A percentile compares a stretch with the other conserved stretches of the same genome.
phyloP scores from a whole-genome alignment of 2,113 vertebrate species.

The Zingel zingel region DNA sequence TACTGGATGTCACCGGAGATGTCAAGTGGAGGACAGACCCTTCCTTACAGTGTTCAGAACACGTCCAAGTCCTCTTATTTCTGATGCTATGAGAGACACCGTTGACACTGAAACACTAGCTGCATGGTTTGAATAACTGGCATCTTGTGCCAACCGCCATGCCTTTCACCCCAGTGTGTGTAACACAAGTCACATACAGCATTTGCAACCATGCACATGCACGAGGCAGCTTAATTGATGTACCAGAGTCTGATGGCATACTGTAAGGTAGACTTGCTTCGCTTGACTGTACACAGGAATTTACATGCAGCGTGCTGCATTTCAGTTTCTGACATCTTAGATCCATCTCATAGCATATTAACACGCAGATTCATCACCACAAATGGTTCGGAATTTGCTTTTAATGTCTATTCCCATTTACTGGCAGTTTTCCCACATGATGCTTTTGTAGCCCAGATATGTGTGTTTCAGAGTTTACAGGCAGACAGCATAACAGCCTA shows the following conservation, averaged over 20 bases:
- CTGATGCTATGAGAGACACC: constrained; percentile 40
- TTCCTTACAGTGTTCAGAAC: constrained; percentile 21
- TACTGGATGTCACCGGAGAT: constrained; percentile 22
- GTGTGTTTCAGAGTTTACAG: not conserved
- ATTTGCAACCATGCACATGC: constrained; percentile 31
- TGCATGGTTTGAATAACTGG: constrained; percentile 53
- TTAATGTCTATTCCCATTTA: constrained; percentile 21
- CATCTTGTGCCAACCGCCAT: not conserved
- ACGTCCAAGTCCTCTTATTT: constrained; percentile 36
- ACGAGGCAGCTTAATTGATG: constrained; percentile 33
- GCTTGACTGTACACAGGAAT: constrained; percentile 26
- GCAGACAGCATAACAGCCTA: not conserved
- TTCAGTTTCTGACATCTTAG: constrained; percentile 8
- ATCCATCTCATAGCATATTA: not conserved
- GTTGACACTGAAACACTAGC: constrained; percentile 70
- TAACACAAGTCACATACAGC: constrained; percentile 43
- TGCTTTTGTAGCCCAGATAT: constrained; percentile 8
- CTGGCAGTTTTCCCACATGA: constrained; percentile 18
- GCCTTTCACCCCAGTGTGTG: constrained; percentile 11
- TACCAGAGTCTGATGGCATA: constrained; percentile 3
- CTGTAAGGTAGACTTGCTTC: constrained; percentile 17
- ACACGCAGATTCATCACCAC: constrained; percentile 20
- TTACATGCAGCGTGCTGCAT: constrained; percentile 13
- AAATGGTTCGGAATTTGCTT: constrained; percentile 17
- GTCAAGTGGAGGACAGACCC: constrained; percentile 47